Conservation (phyloP, 2,888 invertebrate genomes). For the Galerucella pusilla region DNA sequence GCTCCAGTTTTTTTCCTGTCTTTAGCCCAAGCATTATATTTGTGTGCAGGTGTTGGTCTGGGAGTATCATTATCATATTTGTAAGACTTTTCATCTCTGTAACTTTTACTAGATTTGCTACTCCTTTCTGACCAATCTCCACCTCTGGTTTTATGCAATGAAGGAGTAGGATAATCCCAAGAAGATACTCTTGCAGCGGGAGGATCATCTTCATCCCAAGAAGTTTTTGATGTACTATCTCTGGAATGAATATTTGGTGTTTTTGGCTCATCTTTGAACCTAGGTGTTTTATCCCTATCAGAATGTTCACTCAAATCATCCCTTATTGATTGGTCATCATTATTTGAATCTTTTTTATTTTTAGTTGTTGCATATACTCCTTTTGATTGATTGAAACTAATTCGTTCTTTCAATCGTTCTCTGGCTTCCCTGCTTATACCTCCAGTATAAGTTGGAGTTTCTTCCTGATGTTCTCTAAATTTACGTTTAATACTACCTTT, state of each 20-base stretch:
- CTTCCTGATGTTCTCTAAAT: conserved; percentile 82
- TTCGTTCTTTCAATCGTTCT: conserved; percentile 76
- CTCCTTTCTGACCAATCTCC: conserved; percentile 61
- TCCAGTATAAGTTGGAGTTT: conserved; percentile 95
- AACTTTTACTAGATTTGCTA: conserved; percentile 43
- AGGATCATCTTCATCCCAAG: conserved; percentile 82
- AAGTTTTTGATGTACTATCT: conserved; percentile 74
- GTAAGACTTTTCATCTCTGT: conserved; percentile 53
- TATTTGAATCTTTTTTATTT: conserved; percentile 57
- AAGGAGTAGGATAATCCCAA: conserved; percentile 95
- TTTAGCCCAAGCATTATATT: conserved; percentile 82
- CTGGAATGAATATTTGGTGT: conserved; percentile 79
- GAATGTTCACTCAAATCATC: conserved; percentile 59
- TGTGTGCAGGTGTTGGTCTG: conserved; percentile 88
- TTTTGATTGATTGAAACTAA: conserved; percentile 69
- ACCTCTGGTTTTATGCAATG: conserved; percentile 63
- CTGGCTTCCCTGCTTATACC: conserved; percentile 86
- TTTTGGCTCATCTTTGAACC: conserved; percentile 86
- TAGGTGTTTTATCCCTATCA: conserved; percentile 65
- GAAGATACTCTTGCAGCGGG: conserved; percentile 76
- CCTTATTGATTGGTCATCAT: conserved; percentile 58
- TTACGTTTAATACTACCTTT: conserved; percentile 67
- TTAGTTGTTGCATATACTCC: conserved; percentile 79
- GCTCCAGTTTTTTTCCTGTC: conserved; percentile 75
- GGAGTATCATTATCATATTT: conserved; percentile 75